phyloP scores from a whole-genome alignment of 2,113 vertebrate genomes.

The Ivindomyrus marchei region DNA sequence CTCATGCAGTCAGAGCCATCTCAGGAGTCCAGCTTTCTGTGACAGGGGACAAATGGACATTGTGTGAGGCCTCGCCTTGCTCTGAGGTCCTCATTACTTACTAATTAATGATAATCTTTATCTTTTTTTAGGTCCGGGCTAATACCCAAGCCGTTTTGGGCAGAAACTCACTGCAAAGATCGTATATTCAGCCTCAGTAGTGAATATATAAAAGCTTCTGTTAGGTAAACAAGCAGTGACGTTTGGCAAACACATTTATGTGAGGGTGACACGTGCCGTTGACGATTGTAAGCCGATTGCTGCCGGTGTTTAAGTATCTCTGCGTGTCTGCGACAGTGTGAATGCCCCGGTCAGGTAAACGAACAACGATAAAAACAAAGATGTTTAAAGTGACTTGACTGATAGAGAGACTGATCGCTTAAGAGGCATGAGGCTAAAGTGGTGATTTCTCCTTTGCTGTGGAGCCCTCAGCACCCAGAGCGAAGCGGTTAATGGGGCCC shows the following conservation, averaged over 20 bases:
- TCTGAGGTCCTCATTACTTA: not conserved
- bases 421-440: not conserved
- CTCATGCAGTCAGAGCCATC: not conserved
- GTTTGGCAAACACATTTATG: not conserved
- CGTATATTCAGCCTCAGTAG: not conserved
- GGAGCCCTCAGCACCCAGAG: conserved; percentile 25
- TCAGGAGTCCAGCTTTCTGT: not conserved
- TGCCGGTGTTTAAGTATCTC: not conserved
- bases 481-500: conserved; percentile 66
- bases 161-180: not conserved
- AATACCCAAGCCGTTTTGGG: not conserved
- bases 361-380: not conserved
- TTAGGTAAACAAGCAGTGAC: not conserved
- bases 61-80: not conserved
- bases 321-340: not conserved
- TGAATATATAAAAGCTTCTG: not conserved
- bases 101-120: not conserved
- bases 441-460: not conserved
- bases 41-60: not conserved
- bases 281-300: not conserved
- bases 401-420: not conserved
- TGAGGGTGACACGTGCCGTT: not conserved
- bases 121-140: not conserved
- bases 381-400: not conserved
- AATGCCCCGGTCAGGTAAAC: not conserved